Evolutionary conservation across 2,888 invertebrate genomes (phyloP), one percentile per base, ranked within the genome.

Genomic region (Drosophila nigricruria): DNA sequence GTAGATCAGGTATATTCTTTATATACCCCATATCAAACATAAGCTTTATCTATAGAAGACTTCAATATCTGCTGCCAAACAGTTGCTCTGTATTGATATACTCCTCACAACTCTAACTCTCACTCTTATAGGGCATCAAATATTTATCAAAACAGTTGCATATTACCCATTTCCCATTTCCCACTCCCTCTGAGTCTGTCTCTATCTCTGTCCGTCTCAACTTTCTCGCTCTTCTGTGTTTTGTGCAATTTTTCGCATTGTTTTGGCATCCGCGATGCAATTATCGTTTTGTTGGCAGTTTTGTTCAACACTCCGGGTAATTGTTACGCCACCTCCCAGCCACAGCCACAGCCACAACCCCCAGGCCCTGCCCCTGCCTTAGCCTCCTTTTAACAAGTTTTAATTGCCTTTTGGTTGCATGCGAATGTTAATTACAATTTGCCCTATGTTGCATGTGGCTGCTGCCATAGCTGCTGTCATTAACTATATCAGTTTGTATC

Each of bases 161-260:
- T 59, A 20, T 56, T 40, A 14, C 40, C 3, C 30, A 3, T 56
- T 40, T 18, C 40, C 3, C 30, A 3, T 25, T 14, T 14, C 5
- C 18, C 30, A 9, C n/a, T 5, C 12, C 6, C 42, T 20, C 47
- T 38, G 16, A 14, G 10, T 12, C 57, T 27, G 18, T 32, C 20
- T 16, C 8, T 5, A 12, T 18, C 30, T 16, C 23, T 18, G n/a
- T 47, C 14, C 52, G n/a, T 23, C 59, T 64, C 47, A 16, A 5
- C 49, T 30, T 12, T 40, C 27, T 25, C 68, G 20, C 45, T 59
- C 49, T 69, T 69, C 63, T 71, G 68, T 70, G 70, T 76, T 87
- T 75, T 81, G 70, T 70, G 70, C 49, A 67, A 73, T 63, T 81
- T 83, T 89, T 87, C 88, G 63, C 89, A 89, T 84, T 54, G 84